Evolutionary conservation across 2,797 vertebrate species (phyloP), one percentile per base, ranked within the genome.

Genomic region (Luscinia megarhynchos): DNA sequence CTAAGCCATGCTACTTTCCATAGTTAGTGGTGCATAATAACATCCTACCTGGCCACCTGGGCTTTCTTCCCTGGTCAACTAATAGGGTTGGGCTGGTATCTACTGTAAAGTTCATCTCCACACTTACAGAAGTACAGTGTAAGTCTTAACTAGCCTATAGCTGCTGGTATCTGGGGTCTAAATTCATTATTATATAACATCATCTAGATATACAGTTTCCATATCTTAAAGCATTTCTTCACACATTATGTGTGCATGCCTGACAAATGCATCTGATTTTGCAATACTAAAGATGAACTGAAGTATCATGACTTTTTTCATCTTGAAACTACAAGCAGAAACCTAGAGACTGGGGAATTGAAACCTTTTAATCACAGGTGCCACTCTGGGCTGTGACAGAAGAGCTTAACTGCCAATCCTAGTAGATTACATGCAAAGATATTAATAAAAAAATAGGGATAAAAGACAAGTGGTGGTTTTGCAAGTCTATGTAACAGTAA

Each of bases 281-380:
- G 41, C 61, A 74, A 6, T 43, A 43, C 43, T 62, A 53, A 29
- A 81, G 51, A 62, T 29, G 22, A 81, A 85, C 5, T 19, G 54
- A 94, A 87, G 76, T 27, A 83, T 20, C 10, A 6, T 45, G 51
- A 55, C 34, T 73, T 89, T 76, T 92, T 88, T 84, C 36, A 80
- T 87, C 69, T 78, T 66, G 62, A 91, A 92, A 77, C 62, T 75
- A 59, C 58, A 85, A 38, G 64, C 15, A 87, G 75, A 90, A 92
- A 77, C 19, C 30, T 51, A 27, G 22, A 83, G 43, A 78, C 34
- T 24, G 46, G 21, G 38, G 34, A 86, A 85, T 66, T 86, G 66
- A 85, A 73, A 84, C 55, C 82, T 93, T 93, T 95, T 92, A 91
- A 96, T 87, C 89, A 87, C 91, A 76, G 62, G 87, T 94, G 79